Conservation (phyloP, 2,113 vertebrate species). For the Peromyscus californicus region DNA sequence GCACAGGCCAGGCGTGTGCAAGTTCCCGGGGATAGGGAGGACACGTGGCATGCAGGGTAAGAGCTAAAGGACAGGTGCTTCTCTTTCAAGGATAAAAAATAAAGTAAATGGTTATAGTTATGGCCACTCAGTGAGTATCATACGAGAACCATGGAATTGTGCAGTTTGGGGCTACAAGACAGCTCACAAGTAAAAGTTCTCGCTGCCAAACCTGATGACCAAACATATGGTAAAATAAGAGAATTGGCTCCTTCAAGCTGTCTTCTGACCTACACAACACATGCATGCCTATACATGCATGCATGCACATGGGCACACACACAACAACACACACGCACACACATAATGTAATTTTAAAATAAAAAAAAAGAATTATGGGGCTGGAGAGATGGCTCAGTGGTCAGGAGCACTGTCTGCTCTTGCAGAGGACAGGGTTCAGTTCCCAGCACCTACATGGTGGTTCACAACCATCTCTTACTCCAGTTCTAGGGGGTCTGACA, state of each 20-base stretch:
- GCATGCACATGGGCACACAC: neutral
- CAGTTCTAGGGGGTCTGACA: neutral
- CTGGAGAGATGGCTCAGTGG: neutral
- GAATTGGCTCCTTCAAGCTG: neutral
- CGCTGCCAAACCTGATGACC: neutral
- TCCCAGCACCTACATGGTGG: neutral
- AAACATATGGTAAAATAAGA: neutral
- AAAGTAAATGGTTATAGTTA: neutral
- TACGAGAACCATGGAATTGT: neutral
- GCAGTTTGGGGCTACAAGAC: no score
- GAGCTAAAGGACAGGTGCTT: neutral
- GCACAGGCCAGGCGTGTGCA: no score
- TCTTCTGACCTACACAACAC: neutral
- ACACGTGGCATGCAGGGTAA: fast-evolving
- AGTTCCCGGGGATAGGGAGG: no score
- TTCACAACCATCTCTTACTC: neutral
- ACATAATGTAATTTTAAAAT: neutral
- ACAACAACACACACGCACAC: neutral
- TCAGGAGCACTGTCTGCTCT: neutral
- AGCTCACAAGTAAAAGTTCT: neutral
- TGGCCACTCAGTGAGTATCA: neutral
- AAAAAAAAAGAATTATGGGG: neutral
- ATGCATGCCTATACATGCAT: neutral
- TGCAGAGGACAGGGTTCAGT: neutral
- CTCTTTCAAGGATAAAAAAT: neutral